phyloP scores from a whole-genome alignment of 2,113 vertebrate species.

The Brachionichthys hirsutus region DNA sequence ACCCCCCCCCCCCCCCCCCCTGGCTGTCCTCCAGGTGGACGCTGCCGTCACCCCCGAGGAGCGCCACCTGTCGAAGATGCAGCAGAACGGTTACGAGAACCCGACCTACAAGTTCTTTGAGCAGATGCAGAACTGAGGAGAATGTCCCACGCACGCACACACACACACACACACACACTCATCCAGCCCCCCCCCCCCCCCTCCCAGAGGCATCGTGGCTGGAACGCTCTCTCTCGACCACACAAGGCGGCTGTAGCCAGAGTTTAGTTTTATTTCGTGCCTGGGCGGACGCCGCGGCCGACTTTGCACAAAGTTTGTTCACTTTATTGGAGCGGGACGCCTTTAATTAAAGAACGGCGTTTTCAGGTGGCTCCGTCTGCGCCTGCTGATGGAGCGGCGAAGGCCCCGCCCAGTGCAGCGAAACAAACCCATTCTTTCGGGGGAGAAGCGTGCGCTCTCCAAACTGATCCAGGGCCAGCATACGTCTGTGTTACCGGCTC shows the following conservation, averaged over 20 bases:
- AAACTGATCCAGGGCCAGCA: conserved; percentile 57
- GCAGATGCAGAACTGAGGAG: conserved; percentile 96
- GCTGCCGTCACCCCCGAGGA: conserved; percentile 97
- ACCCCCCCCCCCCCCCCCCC: background rate
- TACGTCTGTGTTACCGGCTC: conserved; percentile 17
- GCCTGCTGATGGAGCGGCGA: conserved; percentile 44
- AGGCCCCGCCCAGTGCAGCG: conserved; percentile 23
- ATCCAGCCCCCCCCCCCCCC: background rate
- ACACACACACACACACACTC: conserved; percentile 3
- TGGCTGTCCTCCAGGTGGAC: conserved; percentile 81
- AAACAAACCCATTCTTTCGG: conserved; percentile 35
- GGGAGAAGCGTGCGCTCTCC: conserved; percentile 30
- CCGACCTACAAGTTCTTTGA: conserved; percentile 99
- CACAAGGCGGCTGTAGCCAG: conserved; percentile 27
- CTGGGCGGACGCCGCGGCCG: conserved; percentile 19
- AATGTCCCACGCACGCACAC: conserved; percentile 10
- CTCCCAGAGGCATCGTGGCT: conserved; percentile 36
- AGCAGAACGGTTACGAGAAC: conserved; percentile 97
- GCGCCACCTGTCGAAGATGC: conserved; percentile 98
- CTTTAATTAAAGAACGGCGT: conserved; percentile 29
- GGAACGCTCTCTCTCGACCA: conserved; percentile 27
- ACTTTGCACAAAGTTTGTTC: conserved; percentile 54
- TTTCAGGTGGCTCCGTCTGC: conserved; percentile 42
- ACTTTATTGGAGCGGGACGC: conserved; percentile 48
- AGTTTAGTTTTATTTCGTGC: conserved; percentile 2